Conservation (phyloP, 2,888 invertebrate species). For the Calameuta pallipes region DNA sequence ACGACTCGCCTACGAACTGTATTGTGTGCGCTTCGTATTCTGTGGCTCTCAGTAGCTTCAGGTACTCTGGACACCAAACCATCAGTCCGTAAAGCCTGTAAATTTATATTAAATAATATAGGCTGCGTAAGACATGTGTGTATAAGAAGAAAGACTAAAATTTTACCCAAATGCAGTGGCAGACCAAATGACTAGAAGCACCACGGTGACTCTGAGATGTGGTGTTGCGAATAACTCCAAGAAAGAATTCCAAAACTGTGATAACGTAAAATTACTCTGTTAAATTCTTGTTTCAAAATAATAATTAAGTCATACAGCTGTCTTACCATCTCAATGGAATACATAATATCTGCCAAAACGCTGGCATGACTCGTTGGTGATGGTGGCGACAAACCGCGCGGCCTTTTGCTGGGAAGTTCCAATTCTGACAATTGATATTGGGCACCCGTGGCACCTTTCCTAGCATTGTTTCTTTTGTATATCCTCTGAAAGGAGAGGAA, state of each 20-base stretch:
- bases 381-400: slow-evolving; percentile 62
- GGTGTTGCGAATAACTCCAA: slow-evolving; percentile 75
- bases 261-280: slow-evolving; percentile 36
- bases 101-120: slow-evolving; percentile 21
- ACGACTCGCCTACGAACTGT: slow-evolving; percentile 59
- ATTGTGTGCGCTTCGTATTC: slow-evolving; percentile 60
- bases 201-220: slow-evolving; percentile 73
- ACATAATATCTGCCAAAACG: slow-evolving; percentile 66
- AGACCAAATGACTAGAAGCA: slow-evolving; percentile 72
- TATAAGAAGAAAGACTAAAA: slow-evolving; percentile 63
- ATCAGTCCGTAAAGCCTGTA: slow-evolving; percentile 70
- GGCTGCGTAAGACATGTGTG: neutral
- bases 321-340: slow-evolving; percentile 66
- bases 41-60: slow-evolving; percentile 61
- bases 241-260: slow-evolving; percentile 78
- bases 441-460: slow-evolving; percentile 61
- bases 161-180: slow-evolving; percentile 70
- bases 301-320: slow-evolving; percentile 9
- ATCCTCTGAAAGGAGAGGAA: slow-evolving; percentile 65
- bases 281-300: slow-evolving; percentile 33
- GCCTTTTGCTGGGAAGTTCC: slow-evolving; percentile 75
- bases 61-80: slow-evolving; percentile 71
- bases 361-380: slow-evolving; percentile 69
- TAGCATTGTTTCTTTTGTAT: slow-evolving; percentile 70
- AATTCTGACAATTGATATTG: slow-evolving; percentile 76